phyloP scores from a whole-genome alignment of 2,113 vertebrate genomes.

The Oophaga pumilio region DNA sequence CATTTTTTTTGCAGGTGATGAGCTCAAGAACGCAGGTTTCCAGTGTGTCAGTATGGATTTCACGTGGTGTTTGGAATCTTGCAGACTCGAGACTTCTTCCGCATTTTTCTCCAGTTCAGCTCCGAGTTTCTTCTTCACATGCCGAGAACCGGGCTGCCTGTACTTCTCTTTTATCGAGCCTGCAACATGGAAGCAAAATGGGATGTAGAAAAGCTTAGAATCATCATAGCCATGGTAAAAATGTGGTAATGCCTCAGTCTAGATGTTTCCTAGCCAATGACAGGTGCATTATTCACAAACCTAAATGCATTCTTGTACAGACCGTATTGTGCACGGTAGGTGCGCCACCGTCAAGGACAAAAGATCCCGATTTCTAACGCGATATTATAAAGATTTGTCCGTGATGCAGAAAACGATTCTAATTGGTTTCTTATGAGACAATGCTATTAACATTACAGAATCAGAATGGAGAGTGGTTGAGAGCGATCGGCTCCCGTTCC shows the following conservation, averaged over 20 bases:
- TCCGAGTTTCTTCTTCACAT: conserved; percentile 59
- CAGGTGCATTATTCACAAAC: no score
- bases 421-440: no score
- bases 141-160: conserved; percentile 57
- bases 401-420: no score
- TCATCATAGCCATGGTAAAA: neutral
- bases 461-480: no score
- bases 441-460: no score
- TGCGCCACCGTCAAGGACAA: no score
- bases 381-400: no score
- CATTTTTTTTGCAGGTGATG: conserved; percentile 19
- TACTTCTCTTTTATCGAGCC: conserved; percentile 75
- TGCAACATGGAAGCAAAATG: conserved; percentile 62
- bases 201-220: conserved; percentile 11
- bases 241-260: neutral
- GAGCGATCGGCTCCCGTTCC: no score
- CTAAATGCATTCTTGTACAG: no score
- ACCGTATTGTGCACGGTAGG: no score
- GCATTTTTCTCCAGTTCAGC: conserved; percentile 46
- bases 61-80: conserved; percentile 72
- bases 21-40: conserved; percentile 65
- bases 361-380: no score
- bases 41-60: conserved; percentile 77
- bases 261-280: neutral
- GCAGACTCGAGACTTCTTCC: conserved; percentile 58